These are phyloP conservation scores for Hyles lineata DNA, from an alignment of 2,888 invertebrate genomes.

Conservation along the genomic window DNA sequence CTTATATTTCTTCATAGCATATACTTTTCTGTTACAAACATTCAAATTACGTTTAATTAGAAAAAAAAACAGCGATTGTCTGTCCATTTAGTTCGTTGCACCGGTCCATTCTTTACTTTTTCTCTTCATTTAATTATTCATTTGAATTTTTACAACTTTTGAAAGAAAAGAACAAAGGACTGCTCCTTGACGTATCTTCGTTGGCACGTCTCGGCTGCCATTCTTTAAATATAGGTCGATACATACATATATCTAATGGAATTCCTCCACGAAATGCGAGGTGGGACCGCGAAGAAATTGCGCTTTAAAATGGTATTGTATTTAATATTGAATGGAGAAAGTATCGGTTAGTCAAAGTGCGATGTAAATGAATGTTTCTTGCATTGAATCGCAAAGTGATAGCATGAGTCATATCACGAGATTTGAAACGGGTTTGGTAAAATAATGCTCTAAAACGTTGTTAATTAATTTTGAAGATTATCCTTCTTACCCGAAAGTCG, in stretches of 20 bases:
- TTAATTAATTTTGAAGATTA: too few relatives aligned
- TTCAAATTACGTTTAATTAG: neutral
- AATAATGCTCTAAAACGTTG: too few relatives aligned
- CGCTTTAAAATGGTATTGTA: slow-evolving; percentile 14
- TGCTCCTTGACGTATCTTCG: slow-evolving; percentile 13
- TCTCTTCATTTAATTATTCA: neutral
- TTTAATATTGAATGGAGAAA: slow-evolving; percentile 20
- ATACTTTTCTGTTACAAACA: too few relatives aligned
- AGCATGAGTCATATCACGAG: neutral
- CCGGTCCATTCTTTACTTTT: neutral
- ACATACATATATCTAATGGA: neutral
- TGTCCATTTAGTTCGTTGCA: neutral
- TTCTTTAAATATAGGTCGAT: slow-evolving; percentile 18
- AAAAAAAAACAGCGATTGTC: neutral
- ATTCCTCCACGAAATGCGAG: neutral
- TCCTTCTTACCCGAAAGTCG: too few relatives aligned
- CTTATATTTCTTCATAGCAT: too few relatives aligned
- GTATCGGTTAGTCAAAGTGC: slow-evolving; percentile 6
- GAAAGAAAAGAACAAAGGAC: slow-evolving; percentile 10
- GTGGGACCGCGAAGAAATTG: slow-evolving; percentile 8
- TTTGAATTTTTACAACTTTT: neutral
- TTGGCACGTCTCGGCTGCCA: neutral
- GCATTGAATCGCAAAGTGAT: slow-evolving; percentile 13
- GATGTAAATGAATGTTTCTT: neutral
- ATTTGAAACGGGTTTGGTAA: neutral